Conservation (phyloP, 2,797 vertebrate genomes). For the Rhinichthys osculus region DNA sequence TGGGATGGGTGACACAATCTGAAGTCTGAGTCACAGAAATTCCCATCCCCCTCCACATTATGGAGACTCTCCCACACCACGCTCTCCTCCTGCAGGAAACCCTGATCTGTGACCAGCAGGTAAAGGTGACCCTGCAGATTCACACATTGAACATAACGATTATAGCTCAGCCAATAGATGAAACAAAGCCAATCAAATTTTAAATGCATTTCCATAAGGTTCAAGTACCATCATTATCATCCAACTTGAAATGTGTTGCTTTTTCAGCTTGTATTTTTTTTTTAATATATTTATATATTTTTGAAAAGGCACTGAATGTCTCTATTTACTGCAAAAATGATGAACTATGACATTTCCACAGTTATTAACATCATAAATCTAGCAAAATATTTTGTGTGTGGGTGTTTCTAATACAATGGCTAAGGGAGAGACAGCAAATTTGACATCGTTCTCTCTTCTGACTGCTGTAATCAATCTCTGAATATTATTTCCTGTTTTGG, state of each 20-base stretch:
- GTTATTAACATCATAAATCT: not conserved
- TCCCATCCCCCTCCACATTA: slow-evolving; percentile 92
- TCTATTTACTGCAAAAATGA: not conserved
- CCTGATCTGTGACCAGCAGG: slow-evolving; percentile 94
- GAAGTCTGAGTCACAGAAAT: slow-evolving; percentile 92
- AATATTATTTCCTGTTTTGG: not conserved
- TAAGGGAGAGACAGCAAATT: not conserved
- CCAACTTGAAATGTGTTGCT: not conserved
- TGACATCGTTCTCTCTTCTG: not conserved
- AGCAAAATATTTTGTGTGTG: not conserved
- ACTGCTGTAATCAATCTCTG: not conserved
- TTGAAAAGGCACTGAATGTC: not conserved
- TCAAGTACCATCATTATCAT: not conserved
- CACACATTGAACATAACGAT: not conserved
- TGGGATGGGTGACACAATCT: slow-evolving; percentile 83
- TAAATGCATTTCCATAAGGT: not conserved
- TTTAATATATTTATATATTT: no score
- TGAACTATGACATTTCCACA: not conserved
- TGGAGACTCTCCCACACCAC: slow-evolving; percentile 95
- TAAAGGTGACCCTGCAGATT: slow-evolving; percentile 88
- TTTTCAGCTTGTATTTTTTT: not conserved
- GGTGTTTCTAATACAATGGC: not conserved
- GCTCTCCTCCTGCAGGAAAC: slow-evolving; percentile 89
- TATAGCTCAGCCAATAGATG: not conserved
- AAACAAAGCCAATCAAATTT: not conserved